A percentile compares a stretch with the other conserved stretches of the same genome.
These are phyloP conservation scores for Cromileptes altivelis DNA, from an alignment of 2,113 vertebrate genomes.

Conservation along the genomic window DNA sequence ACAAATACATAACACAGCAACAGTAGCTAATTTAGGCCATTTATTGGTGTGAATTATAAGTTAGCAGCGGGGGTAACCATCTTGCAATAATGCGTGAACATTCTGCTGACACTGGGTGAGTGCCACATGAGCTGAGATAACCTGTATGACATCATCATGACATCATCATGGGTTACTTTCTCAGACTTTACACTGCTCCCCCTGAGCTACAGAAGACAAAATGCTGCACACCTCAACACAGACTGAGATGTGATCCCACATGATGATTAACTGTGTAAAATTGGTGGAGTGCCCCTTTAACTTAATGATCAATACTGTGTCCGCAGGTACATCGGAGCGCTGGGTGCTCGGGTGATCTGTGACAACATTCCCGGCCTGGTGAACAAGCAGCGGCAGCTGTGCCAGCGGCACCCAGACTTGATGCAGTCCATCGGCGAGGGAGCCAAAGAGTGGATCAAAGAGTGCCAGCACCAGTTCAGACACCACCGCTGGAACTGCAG, in stretches of 20 bases:
- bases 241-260: accelerated
- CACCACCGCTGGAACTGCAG: slow-evolving; percentile 99
- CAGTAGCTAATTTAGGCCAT: neutral
- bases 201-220: neutral
- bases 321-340: slow-evolving; percentile 96
- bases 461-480: slow-evolving; percentile 98
- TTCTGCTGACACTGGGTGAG: neutral
- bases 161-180: neutral
- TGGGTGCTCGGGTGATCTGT: slow-evolving; percentile 97
- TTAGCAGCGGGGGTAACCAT: neutral
- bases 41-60: neutral
- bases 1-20: neutral
- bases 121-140: neutral
- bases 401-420: slow-evolving; percentile 96
- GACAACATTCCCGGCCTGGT: slow-evolving; percentile 98
- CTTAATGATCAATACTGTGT: neutral
- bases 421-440: slow-evolving; percentile 97
- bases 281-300: neutral
- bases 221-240: neutral
- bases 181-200: neutral
- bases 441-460: slow-evolving; percentile 96
- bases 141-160: neutral
- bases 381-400: slow-evolving; percentile 97
- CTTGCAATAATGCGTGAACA: neutral
- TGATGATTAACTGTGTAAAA: neutral